phyloP scores from a whole-genome alignment of 2,888 invertebrate genomes.

The Boloria euphrosyne region DNA sequence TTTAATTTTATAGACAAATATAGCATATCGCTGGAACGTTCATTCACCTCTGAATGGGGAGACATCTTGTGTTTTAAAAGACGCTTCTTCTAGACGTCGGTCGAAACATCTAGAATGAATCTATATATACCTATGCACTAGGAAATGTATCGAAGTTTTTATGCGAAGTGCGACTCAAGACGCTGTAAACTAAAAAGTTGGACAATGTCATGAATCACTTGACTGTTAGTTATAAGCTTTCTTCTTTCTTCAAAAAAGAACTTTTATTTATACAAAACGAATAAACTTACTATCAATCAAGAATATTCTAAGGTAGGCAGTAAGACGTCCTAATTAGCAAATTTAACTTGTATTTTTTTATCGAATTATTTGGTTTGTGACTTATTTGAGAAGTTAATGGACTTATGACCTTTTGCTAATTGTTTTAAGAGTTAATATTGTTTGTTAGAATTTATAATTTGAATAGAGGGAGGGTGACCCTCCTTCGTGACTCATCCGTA shows the following conservation, averaged over 20 bases:
- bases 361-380: conserved; percentile 30
- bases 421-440: conserved; percentile 29
- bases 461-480: conserved; percentile 37
- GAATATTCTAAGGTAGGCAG: background rate
- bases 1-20: background rate
- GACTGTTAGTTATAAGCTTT: too few species aligned
- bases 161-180: too few species aligned
- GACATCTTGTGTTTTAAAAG: conserved; percentile 21
- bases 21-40: conserved; percentile 23
- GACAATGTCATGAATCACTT: too few species aligned
- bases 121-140: background rate
- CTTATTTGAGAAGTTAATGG: conserved; percentile 14
- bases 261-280: too few species aligned
- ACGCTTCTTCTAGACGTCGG: conserved; percentile 8
- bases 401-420: conserved; percentile 15
- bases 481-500: conserved; percentile 42
- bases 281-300: background rate
- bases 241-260: too few species aligned
- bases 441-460: conserved; percentile 25
- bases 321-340: conserved; percentile 20
- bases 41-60: conserved; percentile 29
- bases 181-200: too few species aligned
- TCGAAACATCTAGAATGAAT: conserved; percentile 5
- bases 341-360: conserved; percentile 21
- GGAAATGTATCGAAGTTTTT: background rate